Base-by-base conservation (phyloP, 30 jellyfish, hydroid and myxozoan genomes). In the Haliclystus octoradiatus region DNA sequence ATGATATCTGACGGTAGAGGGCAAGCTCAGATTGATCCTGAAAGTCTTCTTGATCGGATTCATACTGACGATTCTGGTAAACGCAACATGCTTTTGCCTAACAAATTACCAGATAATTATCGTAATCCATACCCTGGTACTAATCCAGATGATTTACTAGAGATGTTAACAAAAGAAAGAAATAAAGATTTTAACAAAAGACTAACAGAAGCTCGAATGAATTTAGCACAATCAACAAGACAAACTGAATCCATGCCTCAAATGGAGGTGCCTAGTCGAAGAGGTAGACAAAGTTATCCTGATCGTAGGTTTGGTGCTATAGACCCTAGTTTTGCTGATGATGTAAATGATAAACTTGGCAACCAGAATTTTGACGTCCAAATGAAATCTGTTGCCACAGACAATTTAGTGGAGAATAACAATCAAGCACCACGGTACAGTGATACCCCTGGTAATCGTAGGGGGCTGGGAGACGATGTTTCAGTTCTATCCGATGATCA, bases 251-350 rank as follows among this genome's bases (percentile, higher is more conserved):
- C 57, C 57, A 19, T 5, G 19, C 57, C 57, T 5, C 57, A 9
- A 40, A 40, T 9, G 57, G 9, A 5, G 14, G 14, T 19, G 19
- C 57, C 57, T 40, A 19, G 19, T 40, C 57, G 19, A 19, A 9
- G 19, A 40, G 14, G 19, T 1, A 30, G 72, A 40, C 33, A 73
- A 23, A 61, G 88, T 15, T 25, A 70, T 2, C 95, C 84, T 46
- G 27, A 52, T 26, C 66, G 51, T 2, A 77, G 82, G 0, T 40
- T 22, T 5, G 92, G 75, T 4, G 64, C 74, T 3, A 19, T 82
- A 3, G 99, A 91, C 70, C 99, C 99, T 26, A 91, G 99, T 63
- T 73, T 91, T 47, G 99, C 99, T 9, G 99, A 91, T 73, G 83
- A 63, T 29, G 49, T 75, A n/a, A 33, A 65, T 23, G 49, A 69